These are phyloP conservation scores for Nothura maculosa DNA, from an alignment of 2,797 vertebrate genomes.

Conservation along the genomic window DNA sequence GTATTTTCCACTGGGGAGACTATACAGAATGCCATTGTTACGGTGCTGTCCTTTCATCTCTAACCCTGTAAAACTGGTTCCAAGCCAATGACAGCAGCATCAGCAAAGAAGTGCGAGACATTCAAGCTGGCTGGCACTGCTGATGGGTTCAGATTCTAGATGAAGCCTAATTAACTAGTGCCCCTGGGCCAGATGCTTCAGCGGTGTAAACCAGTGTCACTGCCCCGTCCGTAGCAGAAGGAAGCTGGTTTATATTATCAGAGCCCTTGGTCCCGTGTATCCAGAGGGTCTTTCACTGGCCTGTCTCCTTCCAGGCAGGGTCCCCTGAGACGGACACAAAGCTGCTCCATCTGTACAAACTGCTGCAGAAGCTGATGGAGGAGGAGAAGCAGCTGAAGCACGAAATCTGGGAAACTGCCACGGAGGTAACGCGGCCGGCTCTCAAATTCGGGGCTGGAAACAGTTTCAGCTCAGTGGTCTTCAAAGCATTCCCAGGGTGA, in stretches of 20 bases:
- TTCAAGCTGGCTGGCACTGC: not conserved
- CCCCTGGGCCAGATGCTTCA: not conserved
- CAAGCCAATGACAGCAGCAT: not conserved
- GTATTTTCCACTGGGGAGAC: not conserved
- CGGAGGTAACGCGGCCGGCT: conserved; percentile 79
- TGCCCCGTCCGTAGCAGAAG: not conserved
- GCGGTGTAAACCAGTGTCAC: not conserved
- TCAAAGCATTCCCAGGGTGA: not conserved
- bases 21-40: not conserved
- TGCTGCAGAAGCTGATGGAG: conserved; percentile 75
- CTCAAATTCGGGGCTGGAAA: not conserved
- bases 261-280: rapidly evolving
- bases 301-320: conserved; percentile 79
- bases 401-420: conserved; percentile 80
- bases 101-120: not conserved
- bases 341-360: conserved; percentile 77
- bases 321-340: conserved; percentile 78
- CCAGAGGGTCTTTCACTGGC: not conserved
- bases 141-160: not conserved
- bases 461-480: not conserved
- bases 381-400: conserved; percentile 78
- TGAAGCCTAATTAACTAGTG: not conserved
- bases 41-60: not conserved
- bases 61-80: not conserved
- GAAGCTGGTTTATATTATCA: not conserved